A percentile compares a stretch with the other conserved stretches of the same genome.
Evolutionary conservation across 2,113 vertebrate genomes (phyloP).

Genomic region (Gambusia holbrooki): DNA sequence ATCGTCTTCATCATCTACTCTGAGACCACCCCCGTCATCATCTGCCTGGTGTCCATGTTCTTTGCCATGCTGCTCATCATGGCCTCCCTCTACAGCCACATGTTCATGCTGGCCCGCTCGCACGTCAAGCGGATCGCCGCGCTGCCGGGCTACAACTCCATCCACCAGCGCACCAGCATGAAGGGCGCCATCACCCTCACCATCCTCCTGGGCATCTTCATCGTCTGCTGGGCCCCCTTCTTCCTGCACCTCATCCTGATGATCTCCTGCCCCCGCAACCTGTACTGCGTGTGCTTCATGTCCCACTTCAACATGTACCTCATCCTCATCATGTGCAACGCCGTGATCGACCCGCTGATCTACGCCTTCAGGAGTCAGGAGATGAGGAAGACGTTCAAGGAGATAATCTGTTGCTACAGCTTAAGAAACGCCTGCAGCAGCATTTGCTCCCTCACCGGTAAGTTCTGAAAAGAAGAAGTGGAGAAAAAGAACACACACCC

Average conservation of each 20-base stretch:
- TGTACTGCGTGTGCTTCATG: conserved; percentile 98
- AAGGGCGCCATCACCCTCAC: conserved; percentile 92
- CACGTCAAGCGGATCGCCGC: conserved; percentile 90
- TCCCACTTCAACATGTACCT: conserved; percentile 98
- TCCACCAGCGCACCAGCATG: conserved; percentile 88
- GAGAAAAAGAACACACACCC: not conserved
- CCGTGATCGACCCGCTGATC: conserved; percentile 93
- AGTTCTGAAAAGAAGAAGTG: conserved; percentile 73
- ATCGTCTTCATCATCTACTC: conserved; percentile 95
- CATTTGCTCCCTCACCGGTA: conserved; percentile 77
- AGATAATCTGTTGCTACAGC: conserved; percentile 89
- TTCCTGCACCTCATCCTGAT: conserved; percentile 95
- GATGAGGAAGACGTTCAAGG: conserved; percentile 95
- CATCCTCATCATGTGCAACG: conserved; percentile 97
- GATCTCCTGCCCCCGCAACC: conserved; percentile 92
- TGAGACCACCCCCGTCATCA: conserved; percentile 88
- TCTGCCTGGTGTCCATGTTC: conserved; percentile 96
- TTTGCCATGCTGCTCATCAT: conserved; percentile 93
- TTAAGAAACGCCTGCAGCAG: conserved; percentile 76
- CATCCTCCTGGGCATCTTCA: conserved; percentile 93
- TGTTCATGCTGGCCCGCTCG: conserved; percentile 93
- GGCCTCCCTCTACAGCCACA: conserved; percentile 94
- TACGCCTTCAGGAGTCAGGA: conserved; percentile 95
- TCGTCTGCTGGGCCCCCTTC: conserved; percentile 95
- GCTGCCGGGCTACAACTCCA: conserved; percentile 83